Base-by-base conservation (phyloP, 37 sponge, comb jelly and placozoan genomes). In the Agelas oroides region DNA sequence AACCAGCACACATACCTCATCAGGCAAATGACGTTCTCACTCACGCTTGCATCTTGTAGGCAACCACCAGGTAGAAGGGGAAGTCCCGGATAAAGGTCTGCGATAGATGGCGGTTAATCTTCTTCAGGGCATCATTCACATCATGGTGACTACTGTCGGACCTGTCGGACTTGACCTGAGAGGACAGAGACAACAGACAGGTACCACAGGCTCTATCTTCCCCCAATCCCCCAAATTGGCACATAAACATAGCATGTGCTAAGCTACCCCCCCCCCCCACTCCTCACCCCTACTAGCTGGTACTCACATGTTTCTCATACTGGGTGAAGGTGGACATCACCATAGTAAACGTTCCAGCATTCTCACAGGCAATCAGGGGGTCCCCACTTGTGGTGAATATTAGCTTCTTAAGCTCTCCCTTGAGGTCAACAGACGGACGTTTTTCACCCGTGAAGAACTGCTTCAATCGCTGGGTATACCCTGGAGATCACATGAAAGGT, bases 231-330 rank as follows among this genome's bases (percentile, higher is more conserved):
- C 32, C 70, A 30, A n/a, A 8, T 36, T 69, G n/a, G 6, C 28
- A 28, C 67, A 36, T 54, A 78, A 27, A 61, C 11, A 61, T 25
- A 5, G 63, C 14, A 14, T 27, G 11, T 14, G 5, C 8, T 20
- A 34, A 31, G 69, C 8, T 18, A 33, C 69, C 12, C 69, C 2
- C 28, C 5, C 34, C 34, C 69, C 35, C 35, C 69, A 31, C 2
- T 33, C 20, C 32, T 5, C 28, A 21, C 21, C 14, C 28, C 2
- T 27, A 14, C 2, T 2, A 1, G 28, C 21, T 2, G 69, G 20
- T 17, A 79, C 90, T 39, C 56, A 89, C 90, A 54, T 21, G 27
- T 59, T 78, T 65, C 77, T 89, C 90, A 65, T 89, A 89, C 33
- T 78, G 62, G 34, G 53, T 27, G 65, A 89, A 84, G 20, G 75